Evolutionary conservation across 2,888 invertebrate genomes (phyloP), one percentile per base, ranked within the genome.

Genomic region (Lasioglossum zephyrum): DNA sequence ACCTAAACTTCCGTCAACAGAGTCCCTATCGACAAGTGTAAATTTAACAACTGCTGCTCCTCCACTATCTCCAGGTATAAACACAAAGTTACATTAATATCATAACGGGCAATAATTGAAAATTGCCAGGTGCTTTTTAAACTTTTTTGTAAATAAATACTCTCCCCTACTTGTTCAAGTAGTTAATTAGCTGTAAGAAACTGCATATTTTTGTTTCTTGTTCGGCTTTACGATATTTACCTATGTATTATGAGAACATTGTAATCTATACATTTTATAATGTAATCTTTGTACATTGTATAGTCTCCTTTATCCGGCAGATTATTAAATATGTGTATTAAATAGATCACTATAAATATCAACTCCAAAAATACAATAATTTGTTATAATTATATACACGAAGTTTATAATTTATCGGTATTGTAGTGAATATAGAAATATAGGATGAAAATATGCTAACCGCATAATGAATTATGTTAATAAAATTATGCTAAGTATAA

Each of bases 1-100:
- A 91, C 92, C 94, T 76, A 95, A 95, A 90, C 94, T 94, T 91
- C 94, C 94, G 88, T 95, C 95, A 74, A 94, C 94, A 60, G 95
- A 95, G 91, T 95, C 95, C 77, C 92, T 95, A 85, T 91, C 93
- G 47, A 91, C 94, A 86, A 94, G 92, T 88, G 91, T 93, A 90
- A 94, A 93, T 91, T 90, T 93, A 84, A 88, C 92, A 81, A 85
- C 93, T 78, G 90, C 92, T 87, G 92, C 92, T 87, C 90, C 90
- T 86, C 94, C 94, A 84, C 82, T 92, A 81, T 94, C 94, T 77
- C 93, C 94, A 94, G 94, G 94, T 94, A 94, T 90, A 91, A 90
- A 82, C 70, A 90, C 44, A 86, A 79, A 85, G 79, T 79, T 88
- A 86, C 77, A 73, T 86, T 79, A 79, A 73, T 87, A 79, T 80